These are phyloP conservation scores for Drosophila bocki DNA, from an alignment of 1,140 invertebrate genomes.

Conservation along the genomic window DNA sequence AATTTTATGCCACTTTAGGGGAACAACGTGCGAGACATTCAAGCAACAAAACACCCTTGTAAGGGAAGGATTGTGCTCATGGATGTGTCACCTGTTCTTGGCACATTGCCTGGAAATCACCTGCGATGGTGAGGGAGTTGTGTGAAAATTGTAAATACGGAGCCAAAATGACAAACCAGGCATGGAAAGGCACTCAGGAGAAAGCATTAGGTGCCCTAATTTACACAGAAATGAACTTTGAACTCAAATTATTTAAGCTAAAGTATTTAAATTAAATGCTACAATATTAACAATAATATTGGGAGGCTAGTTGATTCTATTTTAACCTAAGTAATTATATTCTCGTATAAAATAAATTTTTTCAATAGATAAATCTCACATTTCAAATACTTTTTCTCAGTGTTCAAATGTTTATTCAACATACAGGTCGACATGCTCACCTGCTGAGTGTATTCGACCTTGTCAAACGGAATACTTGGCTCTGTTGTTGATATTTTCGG, in stretches of 20 bases:
- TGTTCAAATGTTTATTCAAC: constrained; percentile 7
- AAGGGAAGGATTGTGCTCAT: constrained; percentile 35
- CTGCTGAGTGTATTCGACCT: constrained; percentile 48
- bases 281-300: too few species aligned
- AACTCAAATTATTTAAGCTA: neutral
- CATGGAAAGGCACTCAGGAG: constrained; percentile 34
- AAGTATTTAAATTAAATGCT: neutral
- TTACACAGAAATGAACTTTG: neutral
- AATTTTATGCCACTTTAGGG: constrained; percentile 44
- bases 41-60: constrained; percentile 11
- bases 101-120: constrained; percentile 55
- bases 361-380: neutral
- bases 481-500: constrained; percentile 39
- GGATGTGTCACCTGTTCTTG: constrained; percentile 50
- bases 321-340: neutral
- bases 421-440: constrained; percentile 16
- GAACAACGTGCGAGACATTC: constrained; percentile 16
- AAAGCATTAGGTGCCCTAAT: constrained; percentile 10
- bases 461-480: constrained; percentile 35
- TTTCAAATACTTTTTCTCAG: neutral
- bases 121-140: constrained; percentile 32
- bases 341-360: too few species aligned
- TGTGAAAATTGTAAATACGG: constrained; percentile 61
- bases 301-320: too few species aligned
- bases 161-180: constrained; percentile 22